These are phyloP conservation scores for Diorhabda sublineata DNA, from an alignment of 1,140 invertebrate genomes.

Conservation along the genomic window DNA sequence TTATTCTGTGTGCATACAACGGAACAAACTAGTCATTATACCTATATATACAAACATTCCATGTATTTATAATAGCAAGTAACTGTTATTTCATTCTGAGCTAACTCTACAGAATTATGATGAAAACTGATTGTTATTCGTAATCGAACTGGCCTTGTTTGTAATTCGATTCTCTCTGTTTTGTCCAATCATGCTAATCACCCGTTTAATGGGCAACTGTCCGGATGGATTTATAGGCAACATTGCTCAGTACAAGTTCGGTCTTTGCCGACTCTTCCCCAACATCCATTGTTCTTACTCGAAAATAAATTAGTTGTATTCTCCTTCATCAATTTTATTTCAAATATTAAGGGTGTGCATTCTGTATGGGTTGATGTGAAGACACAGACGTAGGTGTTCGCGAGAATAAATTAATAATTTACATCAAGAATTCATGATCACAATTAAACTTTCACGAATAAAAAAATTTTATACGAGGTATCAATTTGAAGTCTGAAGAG, in stretches of 20 bases:
- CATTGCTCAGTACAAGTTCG: neutral
- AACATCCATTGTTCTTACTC: constrained; percentile 10
- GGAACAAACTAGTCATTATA: too few relatives aligned
- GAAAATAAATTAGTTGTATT: neutral
- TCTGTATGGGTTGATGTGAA: neutral
- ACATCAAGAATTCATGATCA: too few relatives aligned
- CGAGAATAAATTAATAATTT: too few relatives aligned
- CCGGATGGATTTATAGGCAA: constrained; percentile 14
- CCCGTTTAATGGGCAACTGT: constrained; percentile 10
- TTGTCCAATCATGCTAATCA: constrained; percentile 13
- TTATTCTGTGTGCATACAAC: too few relatives aligned
- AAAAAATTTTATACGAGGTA: too few relatives aligned
- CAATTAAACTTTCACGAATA: too few relatives aligned
- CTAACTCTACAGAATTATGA: neutral
- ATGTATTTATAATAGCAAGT: too few relatives aligned
- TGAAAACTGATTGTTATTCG: constrained; percentile 6
- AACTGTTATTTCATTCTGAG: too few relatives aligned
- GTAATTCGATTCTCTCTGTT: constrained; percentile 13
- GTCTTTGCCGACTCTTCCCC: neutral
- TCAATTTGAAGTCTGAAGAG: too few relatives aligned
- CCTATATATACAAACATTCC: too few relatives aligned
- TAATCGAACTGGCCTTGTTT: constrained; percentile 11
- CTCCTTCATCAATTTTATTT: neutral
- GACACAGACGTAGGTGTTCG: neutral
- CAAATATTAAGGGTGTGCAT: neutral